Evolutionary conservation across 2,888 invertebrate species (phyloP), one percentile per base, ranked within the genome.

Genomic region (Cryptophagus acutangulus): DNA sequence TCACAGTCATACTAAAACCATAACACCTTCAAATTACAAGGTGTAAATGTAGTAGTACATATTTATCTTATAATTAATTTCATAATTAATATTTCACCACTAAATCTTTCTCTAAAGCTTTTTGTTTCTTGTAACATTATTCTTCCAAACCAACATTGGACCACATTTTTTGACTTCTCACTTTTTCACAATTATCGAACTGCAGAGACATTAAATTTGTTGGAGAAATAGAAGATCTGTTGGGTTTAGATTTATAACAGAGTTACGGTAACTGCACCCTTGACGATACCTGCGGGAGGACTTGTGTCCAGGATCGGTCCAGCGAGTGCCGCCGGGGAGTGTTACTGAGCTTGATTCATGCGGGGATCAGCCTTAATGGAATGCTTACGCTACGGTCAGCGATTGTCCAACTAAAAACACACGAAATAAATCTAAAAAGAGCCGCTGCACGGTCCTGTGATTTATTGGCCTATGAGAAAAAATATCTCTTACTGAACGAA

Each of bases 361-460:
- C 61, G 55, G 51, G 62, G 60, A 59, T 62, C 63, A 54, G 56
- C 58, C 60, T 59, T 65, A 65, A 65, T 65, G 65, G 65, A 63
- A 65, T 63, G 63, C 63, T 63, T 63, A 62, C 61, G 55, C 58
- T 51, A 53, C 61, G 62, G 62, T 62, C 65, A 63, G 62, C 62
- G 62, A 61, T 61, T 59, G 62, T 62, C 59, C 59, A 54, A 57
- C 55, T 49, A 55, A 59, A 57, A 57, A 57, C 52, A 54, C 51
- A 45, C 53, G 45, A 49, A 54, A 58, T 59, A 58, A 59, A 59
- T 59, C 59, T 54, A 49, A 54, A 57, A 46, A 52, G 53, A 52
- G 30, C 39, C 50, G 52, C 41, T 42, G 38, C 26, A 43, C 40
- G 35, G 9, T 33, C 13, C 30, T 37, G 37, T 46, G 46, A 46